These are phyloP conservation scores for Potorous gilbertii DNA, from an alignment of 2,797 vertebrate genomes.

Conservation along the genomic window DNA sequence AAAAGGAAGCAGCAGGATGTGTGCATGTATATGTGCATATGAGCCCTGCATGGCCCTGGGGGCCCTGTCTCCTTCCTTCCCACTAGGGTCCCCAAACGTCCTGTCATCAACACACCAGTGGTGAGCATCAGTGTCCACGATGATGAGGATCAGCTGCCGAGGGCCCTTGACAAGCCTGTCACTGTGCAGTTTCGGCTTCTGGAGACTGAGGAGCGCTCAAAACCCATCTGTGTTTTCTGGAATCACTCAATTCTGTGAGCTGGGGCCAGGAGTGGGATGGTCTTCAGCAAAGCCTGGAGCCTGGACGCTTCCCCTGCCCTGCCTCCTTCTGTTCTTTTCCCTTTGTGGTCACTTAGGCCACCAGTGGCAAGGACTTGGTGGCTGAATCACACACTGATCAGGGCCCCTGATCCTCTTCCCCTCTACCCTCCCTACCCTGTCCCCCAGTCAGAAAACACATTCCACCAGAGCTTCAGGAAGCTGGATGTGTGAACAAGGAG, in stretches of 20 bases:
- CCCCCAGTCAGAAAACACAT: neutral
- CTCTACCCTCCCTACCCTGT: neutral
- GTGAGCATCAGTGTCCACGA: conserved; percentile 94
- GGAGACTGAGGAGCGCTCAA: conserved; percentile 94
- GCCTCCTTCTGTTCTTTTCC: neutral
- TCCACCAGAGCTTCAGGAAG: neutral
- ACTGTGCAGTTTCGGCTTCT: conserved; percentile 95
- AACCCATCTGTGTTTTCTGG: conserved; percentile 98
- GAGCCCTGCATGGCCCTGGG: neutral
- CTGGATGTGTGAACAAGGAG: neutral
- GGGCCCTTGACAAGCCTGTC: conserved; percentile 91
- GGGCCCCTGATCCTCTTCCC: neutral
- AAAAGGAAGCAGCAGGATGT: too few species aligned
- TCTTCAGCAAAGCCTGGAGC: neutral
- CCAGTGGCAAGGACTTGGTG: neutral
- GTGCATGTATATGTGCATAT: too few species aligned
- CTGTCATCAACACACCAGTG: conserved; percentile 95
- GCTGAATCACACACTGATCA: neutral
- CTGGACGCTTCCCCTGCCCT: neutral
- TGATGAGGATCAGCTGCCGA: conserved; percentile 87
- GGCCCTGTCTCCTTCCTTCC: neutral
- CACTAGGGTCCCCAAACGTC: conserved; percentile 93
- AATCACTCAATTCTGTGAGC: conserved; percentile 95
- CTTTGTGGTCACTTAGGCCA: neutral
- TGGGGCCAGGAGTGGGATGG: neutral